These are phyloP conservation scores for Nasonovia ribisnigri DNA, from an alignment of 2,888 invertebrate species.

Conservation along the genomic window DNA sequence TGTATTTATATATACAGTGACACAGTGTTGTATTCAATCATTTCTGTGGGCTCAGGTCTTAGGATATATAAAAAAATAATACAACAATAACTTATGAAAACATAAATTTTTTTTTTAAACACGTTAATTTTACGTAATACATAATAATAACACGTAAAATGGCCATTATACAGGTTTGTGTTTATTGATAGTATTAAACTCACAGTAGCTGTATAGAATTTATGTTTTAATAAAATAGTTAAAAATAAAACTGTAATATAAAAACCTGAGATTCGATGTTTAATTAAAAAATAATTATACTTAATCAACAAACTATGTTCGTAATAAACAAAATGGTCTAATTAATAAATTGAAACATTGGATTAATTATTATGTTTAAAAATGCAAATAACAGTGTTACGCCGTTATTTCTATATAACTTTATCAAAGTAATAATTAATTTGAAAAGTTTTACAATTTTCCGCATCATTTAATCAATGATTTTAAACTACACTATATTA, in stretches of 20 bases:
- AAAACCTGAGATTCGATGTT: background rate
- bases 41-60: background rate
- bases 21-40: background rate
- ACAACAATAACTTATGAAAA: background rate
- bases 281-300: background rate
- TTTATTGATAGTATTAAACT: background rate
- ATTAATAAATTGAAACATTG: background rate
- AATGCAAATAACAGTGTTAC: background rate
- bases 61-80: background rate
- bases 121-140: background rate
- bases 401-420: background rate
- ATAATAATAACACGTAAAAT: background rate
- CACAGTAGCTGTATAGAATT: background rate
- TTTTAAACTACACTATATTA: slow-evolving; percentile 15
- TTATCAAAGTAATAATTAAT: slow-evolving; percentile 30
- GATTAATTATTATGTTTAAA: background rate
- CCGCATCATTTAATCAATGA: slow-evolving; percentile 23
- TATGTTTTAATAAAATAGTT: background rate
- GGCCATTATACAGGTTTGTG: background rate
- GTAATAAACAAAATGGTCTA: background rate
- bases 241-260: background rate
- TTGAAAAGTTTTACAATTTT: slow-evolving; percentile 47
- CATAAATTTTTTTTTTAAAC: background rate
- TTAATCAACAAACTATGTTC: background rate
- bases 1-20: background rate